These are phyloP conservation scores for Eulemur albifrons DNA, from an alignment of 2,797 vertebrate genomes.

Conservation along the genomic window DNA sequence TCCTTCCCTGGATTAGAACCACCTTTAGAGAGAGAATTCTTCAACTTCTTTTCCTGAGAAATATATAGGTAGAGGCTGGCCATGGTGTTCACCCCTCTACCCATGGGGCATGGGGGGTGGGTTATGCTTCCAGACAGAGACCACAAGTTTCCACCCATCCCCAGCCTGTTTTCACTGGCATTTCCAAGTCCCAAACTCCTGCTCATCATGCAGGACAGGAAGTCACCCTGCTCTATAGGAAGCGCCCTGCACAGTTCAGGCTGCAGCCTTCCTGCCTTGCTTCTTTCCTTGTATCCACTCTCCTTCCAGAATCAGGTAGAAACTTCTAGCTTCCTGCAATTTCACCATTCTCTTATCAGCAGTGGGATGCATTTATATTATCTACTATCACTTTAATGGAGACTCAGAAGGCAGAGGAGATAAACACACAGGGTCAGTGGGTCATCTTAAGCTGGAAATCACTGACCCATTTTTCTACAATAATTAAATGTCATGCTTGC, in stretches of 20 bases:
- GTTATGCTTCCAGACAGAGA: not conserved
- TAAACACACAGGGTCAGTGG: no score
- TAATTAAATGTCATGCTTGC: not conserved
- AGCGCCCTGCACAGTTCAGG: not conserved
- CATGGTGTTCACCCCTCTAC: not conserved
- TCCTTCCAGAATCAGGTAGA: not conserved
- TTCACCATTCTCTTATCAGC: not conserved
- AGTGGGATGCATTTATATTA: not conserved
- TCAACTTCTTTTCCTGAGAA: not conserved
- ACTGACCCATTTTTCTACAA: not conserved
- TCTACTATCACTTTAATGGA: not conserved
- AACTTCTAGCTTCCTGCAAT: not conserved
- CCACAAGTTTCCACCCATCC: not conserved
- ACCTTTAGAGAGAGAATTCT: not conserved
- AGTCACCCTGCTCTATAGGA: not conserved
- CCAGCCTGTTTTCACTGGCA: not conserved
- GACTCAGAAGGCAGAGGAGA: not conserved
- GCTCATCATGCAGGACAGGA: not conserved
- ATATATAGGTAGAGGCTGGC: not conserved
- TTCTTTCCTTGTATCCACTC: not conserved
- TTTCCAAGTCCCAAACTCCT: not conserved
- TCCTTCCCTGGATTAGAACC: not conserved
- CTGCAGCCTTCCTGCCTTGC: not conserved
- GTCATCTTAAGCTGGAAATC: not conserved
- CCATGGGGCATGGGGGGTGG: no score